A percentile compares a stretch with the other conserved stretches of the same genome.
phyloP scores from a whole-genome alignment of 2,888 invertebrate species.

The Euplexia lucipara region DNA sequence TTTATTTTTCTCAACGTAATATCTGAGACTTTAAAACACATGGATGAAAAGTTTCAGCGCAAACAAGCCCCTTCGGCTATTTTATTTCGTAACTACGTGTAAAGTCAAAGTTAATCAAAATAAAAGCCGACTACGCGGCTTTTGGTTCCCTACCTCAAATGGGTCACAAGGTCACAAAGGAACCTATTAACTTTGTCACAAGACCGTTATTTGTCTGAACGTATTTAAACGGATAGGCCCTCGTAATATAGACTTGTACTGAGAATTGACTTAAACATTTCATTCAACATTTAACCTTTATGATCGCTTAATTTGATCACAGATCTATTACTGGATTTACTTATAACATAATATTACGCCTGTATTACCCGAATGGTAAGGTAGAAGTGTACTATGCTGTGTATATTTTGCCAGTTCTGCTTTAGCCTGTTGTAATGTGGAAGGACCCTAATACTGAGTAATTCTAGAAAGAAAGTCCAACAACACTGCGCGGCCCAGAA shows the following conservation, averaged over 20 bases:
- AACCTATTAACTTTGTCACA: slow-evolving; percentile 46
- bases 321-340: neutral
- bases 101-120: slow-evolving; percentile 44
- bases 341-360: neutral
- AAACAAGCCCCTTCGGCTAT: slow-evolving; percentile 12
- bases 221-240: slow-evolving; percentile 43
- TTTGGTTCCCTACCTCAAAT: slow-evolving; percentile 34
- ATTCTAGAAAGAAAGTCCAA: too few relatives aligned
- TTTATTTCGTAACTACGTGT: slow-evolving; percentile 20
- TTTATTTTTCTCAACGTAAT: slow-evolving; percentile 16
- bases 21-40: slow-evolving; percentile 16
- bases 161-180: slow-evolving; percentile 44
- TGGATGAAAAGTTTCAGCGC: slow-evolving; percentile 14
- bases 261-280: slow-evolving; percentile 12
- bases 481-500: too few relatives aligned
- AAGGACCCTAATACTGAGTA: too few relatives aligned
- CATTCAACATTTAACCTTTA: slow-evolving; percentile 13
- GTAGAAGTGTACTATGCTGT: too few relatives aligned
- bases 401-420: too few relatives aligned
- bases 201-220: slow-evolving; percentile 48
- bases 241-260: slow-evolving; percentile 24
- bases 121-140: slow-evolving; percentile 30
- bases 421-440: too few relatives aligned
- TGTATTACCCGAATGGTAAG: neutral
- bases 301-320: neutral